Conservation (phyloP, 2,888 invertebrate species). For the Nomada lathburiana region DNA sequence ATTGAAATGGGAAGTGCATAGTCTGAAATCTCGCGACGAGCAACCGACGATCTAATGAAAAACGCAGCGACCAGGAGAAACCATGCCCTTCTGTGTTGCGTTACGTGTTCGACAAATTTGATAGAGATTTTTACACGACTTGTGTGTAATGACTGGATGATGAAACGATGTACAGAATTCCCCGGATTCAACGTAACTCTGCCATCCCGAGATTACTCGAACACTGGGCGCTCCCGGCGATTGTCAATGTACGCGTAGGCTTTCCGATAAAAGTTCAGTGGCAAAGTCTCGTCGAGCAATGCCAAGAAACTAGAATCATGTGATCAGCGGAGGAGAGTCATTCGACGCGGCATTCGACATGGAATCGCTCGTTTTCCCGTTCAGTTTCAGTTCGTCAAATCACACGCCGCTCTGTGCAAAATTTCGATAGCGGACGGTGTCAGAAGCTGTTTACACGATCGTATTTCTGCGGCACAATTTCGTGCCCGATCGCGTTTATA, state of each 20-base stretch:
- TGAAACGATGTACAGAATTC: no score
- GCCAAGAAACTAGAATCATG: no score
- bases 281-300: no score
- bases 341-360: slow-evolving; percentile 1
- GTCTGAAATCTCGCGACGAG: slow-evolving; percentile 32
- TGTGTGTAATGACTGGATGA: no score
- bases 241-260: no score
- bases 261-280: no score
- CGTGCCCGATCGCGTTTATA: slow-evolving; percentile 65
- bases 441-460: slow-evolving; percentile 63
- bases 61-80: slow-evolving; percentile 27
- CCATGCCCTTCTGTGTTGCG: slow-evolving; percentile 21
- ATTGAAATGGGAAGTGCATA: slow-evolving; percentile 40
- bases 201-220: no score
- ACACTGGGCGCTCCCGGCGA: no score
- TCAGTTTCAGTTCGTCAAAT: background rate
- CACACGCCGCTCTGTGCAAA: slow-evolving; percentile 38
- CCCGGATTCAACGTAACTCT: no score
- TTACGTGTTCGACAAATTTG: slow-evolving; percentile 67
- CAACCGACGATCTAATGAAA: background rate
- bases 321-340: background rate
- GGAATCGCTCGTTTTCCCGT: slow-evolving; percentile 21
- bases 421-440: slow-evolving; percentile 59
- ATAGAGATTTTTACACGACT: slow-evolving; percentile 58
- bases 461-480: slow-evolving; percentile 62